Evolutionary conservation across 2,888 invertebrate genomes (phyloP).

Genomic region (Cabera pusaria): DNA sequence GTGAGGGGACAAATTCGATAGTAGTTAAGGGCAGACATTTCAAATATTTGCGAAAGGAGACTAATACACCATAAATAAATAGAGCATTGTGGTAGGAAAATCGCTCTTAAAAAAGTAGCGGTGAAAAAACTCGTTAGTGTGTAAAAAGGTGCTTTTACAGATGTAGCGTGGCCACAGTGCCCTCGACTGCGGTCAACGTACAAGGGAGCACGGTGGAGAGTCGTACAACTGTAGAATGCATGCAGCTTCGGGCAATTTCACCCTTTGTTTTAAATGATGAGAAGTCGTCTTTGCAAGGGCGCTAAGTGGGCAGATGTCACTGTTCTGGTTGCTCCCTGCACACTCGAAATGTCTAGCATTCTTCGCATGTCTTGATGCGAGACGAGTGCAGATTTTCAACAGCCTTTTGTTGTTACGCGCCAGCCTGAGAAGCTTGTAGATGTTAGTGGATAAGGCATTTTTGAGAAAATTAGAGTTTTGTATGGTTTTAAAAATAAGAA

Average conservation of each 20-base stretch:
- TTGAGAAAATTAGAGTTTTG: not conserved
- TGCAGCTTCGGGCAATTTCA: conserved; percentile 64
- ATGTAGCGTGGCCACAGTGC: conserved; percentile 41
- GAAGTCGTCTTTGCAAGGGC: conserved; percentile 59
- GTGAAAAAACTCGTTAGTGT: conserved; percentile 35
- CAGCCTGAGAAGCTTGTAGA: conserved; percentile 9
- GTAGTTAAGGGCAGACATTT: conserved; percentile 25
- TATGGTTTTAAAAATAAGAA: not conserved
- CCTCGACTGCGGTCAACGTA: conserved; percentile 66
- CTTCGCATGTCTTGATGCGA: conserved; percentile 56
- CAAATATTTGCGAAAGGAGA: conserved; percentile 7
- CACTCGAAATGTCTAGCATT: conserved; percentile 64
- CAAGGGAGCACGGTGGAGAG: conserved; percentile 39
- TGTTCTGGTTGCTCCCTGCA: conserved; percentile 58
- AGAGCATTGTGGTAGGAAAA: conserved; percentile 22
- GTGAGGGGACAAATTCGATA: conserved; percentile 21
- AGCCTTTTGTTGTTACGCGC: conserved; percentile 62
- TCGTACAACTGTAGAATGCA: conserved; percentile 52
- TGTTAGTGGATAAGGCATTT: conserved; percentile 3
- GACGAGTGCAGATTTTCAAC: conserved; percentile 64
- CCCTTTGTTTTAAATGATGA: conserved; percentile 76
- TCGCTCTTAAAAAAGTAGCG: conserved; percentile 25
- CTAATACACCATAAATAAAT: conserved; percentile 21
- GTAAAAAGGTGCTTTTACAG: conserved; percentile 41
- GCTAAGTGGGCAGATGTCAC: conserved; percentile 69